Base-by-base conservation (phyloP, 2,113 vertebrate genomes). In the Donacobius atricapilla region DNA sequence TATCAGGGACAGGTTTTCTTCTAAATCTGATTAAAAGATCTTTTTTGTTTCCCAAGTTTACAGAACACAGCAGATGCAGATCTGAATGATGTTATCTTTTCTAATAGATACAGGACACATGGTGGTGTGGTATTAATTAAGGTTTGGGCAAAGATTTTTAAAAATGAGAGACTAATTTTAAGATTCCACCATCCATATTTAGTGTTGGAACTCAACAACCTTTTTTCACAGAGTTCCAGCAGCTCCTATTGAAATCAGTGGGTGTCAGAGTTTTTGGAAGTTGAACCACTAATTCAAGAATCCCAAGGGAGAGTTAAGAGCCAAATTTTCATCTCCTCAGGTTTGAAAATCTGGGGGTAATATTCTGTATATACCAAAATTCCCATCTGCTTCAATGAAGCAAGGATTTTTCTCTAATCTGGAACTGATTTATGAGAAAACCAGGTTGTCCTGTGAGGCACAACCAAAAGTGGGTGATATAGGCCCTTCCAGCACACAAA, bases 131-230 rank as follows among this genome's bases (percentile, higher is more conserved):
- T 90, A 90, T 83, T 95, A 95, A 91, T 88, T 88, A 90, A 89
- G 51, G 16, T 90, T 94, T 93, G 60, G 79, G 90, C 88, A 92
- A 94, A 96, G 54, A 88, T 93, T 94, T 94, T 88, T 19, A 87
- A 90, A 96, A 89, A 89, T 81, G 63, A n/a, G 76, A 97, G 56
- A 42, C 18, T 90, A 87, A 94, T 75, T 92, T 95, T 81, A 83
- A 93, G 88, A 90, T 94, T 93, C 60, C 65, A 64, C 80, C 51
- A 90, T 89, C 94, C 96, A 92, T 94, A 95, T 93, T 96, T 94
- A 93, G 86, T 64, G 60, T 83, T 92, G 58, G 75, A 97, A 94
- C 79, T 13, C 15, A 90, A n/a, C 27, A 86, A 86, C 30, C 37
- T 95, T 93, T 94, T 83, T 87, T 90, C 72, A 81, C 44, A 95